Evolutionary conservation across 2,888 invertebrate species (phyloP).

Genomic region (Sinhomidia bicolor): DNA sequence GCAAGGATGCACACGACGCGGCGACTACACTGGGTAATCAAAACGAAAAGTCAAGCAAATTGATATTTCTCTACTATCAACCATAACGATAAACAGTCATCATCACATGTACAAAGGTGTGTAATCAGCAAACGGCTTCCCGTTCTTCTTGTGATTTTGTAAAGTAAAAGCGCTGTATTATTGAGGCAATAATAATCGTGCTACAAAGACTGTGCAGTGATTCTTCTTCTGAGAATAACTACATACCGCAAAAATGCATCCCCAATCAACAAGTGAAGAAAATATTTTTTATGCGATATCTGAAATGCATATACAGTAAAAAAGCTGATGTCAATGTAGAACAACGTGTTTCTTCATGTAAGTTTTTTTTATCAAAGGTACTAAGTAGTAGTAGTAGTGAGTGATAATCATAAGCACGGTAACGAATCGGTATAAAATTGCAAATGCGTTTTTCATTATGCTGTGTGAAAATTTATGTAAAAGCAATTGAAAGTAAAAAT

Average conservation of each 20-base stretch:
- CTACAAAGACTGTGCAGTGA: not conserved
- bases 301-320: too few species aligned
- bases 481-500: not conserved
- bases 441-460: not conserved
- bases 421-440: not conserved
- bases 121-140: not conserved
- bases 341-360: conserved; percentile 6
- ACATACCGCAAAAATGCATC: not conserved
- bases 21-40: not conserved
- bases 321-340: not conserved
- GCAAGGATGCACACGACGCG: not conserved
- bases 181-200: too few species aligned
- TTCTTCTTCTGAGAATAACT: not conserved
- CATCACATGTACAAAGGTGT: not conserved
- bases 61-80: too few species aligned
- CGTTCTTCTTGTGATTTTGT: not conserved
- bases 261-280: not conserved
- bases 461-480: not conserved
- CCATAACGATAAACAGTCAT: not conserved
- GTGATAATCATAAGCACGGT: too few species aligned
- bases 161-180: too few species aligned
- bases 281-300: too few species aligned
- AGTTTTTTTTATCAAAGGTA: not conserved
- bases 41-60: too few species aligned
- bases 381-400: not conserved